phyloP scores from a whole-genome alignment of 2,888 invertebrate species.

The Entomobrya multifasciata region DNA sequence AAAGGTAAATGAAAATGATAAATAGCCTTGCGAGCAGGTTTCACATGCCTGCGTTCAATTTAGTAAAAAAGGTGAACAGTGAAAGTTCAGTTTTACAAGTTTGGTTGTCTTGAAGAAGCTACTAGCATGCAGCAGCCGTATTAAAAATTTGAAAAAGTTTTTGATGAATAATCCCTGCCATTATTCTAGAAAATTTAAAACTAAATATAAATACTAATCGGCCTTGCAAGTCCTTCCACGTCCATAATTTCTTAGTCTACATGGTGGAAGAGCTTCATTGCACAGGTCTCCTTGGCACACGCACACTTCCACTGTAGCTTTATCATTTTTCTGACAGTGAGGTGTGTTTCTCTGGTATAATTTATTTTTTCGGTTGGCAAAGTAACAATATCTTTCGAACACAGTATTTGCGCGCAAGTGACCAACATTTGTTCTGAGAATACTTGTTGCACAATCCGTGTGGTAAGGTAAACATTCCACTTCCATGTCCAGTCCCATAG shows the following conservation, averaged over 20 bases:
- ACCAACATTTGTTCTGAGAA: neutral
- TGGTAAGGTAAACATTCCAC: neutral
- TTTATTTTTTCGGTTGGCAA: neutral
- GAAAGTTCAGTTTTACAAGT: too few relatives aligned
- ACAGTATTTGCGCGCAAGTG: neutral
- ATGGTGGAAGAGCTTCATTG: neutral
- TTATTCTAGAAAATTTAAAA: too few relatives aligned
- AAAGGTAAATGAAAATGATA: too few relatives aligned
- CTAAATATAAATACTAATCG: too few relatives aligned
- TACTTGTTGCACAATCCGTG: constrained; percentile 11
- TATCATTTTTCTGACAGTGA: constrained; percentile 21
- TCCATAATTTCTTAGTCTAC: constrained; percentile 16
- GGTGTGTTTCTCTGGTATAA: neutral
- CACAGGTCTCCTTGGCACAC: neutral
- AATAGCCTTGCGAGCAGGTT: too few relatives aligned
- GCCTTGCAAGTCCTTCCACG: neutral
- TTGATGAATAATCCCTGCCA: too few relatives aligned
- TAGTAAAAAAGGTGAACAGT: too few relatives aligned
- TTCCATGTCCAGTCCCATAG: neutral
- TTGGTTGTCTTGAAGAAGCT: too few relatives aligned
- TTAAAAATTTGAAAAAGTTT: too few relatives aligned
- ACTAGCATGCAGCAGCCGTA: too few relatives aligned
- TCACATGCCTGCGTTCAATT: too few relatives aligned
- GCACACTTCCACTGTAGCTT: neutral
- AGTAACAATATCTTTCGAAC: neutral